A percentile compares a stretch with the other conserved stretches of the same genome.
Conservation (phyloP, 2,113 vertebrate species). For the Nesogale talazaci region DNA sequence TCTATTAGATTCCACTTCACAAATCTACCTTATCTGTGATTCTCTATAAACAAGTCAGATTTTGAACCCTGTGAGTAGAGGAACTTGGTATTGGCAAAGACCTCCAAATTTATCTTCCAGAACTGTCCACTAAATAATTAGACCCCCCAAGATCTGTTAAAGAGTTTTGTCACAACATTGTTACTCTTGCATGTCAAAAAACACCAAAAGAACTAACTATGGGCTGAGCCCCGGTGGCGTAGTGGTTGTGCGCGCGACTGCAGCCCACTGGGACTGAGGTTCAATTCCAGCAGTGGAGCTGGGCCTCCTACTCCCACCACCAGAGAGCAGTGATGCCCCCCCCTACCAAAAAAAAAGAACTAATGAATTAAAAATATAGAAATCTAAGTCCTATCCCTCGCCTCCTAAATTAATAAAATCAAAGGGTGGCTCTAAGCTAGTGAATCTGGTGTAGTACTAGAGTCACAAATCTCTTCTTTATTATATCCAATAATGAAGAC, state of each 20-base stretch:
- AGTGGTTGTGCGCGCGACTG: no score
- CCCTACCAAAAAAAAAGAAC: no score
- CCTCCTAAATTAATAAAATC: slow-evolving; percentile 30
- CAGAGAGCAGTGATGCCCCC: no score
- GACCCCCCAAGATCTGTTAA: background rate
- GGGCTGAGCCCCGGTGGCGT: no score
- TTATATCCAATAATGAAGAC: slow-evolving; percentile 24
- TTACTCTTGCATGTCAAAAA: slow-evolving; percentile 47
- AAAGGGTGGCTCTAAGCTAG: background rate
- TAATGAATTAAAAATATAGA: background rate
- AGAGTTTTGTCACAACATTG: background rate
- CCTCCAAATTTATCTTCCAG: background rate
- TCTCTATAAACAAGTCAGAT: background rate
- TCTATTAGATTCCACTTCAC: background rate
- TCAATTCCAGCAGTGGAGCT: no score
- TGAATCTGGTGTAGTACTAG: background rate
- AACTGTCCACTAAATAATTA: background rate
- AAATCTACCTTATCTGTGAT: background rate
- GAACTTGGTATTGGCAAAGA: background rate
- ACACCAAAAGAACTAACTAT: background rate
- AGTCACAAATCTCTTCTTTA: slow-evolving; percentile 20
- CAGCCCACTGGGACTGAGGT: no score
- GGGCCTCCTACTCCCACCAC: no score
- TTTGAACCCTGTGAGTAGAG: background rate
- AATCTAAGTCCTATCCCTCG: background rate